Evolutionary conservation across 2,797 vertebrate genomes (phyloP).

Genomic region (Micromesistius poutassou): DNA sequence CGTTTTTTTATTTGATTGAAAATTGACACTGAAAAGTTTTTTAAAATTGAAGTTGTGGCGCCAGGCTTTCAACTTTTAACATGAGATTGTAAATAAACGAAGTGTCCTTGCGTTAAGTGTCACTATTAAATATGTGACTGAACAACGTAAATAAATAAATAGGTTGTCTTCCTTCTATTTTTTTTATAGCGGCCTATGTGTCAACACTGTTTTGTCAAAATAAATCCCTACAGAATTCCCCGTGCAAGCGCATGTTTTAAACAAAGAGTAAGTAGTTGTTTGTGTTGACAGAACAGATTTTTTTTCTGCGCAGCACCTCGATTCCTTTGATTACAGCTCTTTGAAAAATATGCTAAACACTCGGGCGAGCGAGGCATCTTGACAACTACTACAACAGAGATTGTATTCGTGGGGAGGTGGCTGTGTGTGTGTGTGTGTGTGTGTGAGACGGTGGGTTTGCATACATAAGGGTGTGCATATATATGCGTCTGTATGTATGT

Average conservation of each 20-base stretch:
- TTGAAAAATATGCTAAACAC: constrained; percentile 54
- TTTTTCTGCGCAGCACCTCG: constrained; percentile 17
- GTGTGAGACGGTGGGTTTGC: background rate
- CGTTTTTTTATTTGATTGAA: background rate
- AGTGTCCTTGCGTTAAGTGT: background rate
- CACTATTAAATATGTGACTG: background rate
- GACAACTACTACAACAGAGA: constrained; percentile 37
- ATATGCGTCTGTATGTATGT: background rate
- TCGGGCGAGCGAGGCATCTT: constrained; percentile 36
- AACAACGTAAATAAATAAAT: background rate
- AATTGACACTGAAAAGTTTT: background rate
- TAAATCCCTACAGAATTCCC: constrained; percentile 34
- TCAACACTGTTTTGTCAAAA: constrained; percentile 32
- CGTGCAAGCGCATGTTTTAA: constrained; percentile 13
- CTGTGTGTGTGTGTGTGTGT: background rate
- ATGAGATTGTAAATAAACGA: background rate
- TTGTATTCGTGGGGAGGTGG: constrained; percentile 17
- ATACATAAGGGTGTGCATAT: background rate
- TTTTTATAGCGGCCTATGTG: constrained; percentile 27
- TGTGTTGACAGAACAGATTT: constrained; percentile 32
- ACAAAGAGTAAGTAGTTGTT: constrained; percentile 32
- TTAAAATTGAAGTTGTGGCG: too few relatives aligned
- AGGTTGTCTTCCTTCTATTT: background rate
- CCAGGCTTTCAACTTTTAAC: too few relatives aligned
- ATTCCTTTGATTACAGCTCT: constrained; percentile 50